Base-by-base conservation (phyloP, 2,888 invertebrate species). In the Xanthorhoe designata region DNA sequence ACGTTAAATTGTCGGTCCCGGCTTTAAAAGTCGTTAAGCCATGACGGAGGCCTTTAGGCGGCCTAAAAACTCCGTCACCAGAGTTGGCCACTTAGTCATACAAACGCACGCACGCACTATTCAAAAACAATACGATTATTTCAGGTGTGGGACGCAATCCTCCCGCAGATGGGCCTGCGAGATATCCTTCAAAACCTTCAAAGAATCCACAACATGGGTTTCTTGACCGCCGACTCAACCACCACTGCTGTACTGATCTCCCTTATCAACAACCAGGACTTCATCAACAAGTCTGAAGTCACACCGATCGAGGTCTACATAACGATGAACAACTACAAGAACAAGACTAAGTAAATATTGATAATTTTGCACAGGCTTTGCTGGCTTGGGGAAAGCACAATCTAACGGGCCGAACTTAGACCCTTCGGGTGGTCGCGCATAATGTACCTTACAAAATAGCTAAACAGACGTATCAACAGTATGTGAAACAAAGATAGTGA, bases 141-240 rank as follows among this genome's bases (percentile, higher is more conserved):
- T 2, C 62, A 96, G 96, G 94, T 96, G 51, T 96, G 96, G 96
- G 88, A 93, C 75, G 93, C 94, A 66, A 83, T 96, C 53, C 78
- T 96, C 59, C 94, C 94, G 0, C 88, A 94, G 66, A 86, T 96
- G 83, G 81, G 91, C 52, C 77, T 95, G 49, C 82, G 86, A 47
- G 91, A 94, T 13, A 77, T 96, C 35, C 77, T 96, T 38, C 80
- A 83, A 57, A 90, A 94, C 73, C 82, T 96, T 49, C 95, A 95
- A 70, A 95, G 95, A 78, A 92, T 96, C 62, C 95, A 95, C 80
- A 95, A 95, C 83, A 90, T 94, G 84, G 95, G 95, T 6, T 94
- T 95, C 76, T 80, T 96, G 38, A 94, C 94, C 0, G 78, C 82
- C 15, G 92, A 94, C 47, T 90, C 94, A 0, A 83, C 90, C 1